Evolutionary conservation across 2,113 vertebrate genomes (phyloP).

Genomic region (Podarcis cretensis): DNA sequence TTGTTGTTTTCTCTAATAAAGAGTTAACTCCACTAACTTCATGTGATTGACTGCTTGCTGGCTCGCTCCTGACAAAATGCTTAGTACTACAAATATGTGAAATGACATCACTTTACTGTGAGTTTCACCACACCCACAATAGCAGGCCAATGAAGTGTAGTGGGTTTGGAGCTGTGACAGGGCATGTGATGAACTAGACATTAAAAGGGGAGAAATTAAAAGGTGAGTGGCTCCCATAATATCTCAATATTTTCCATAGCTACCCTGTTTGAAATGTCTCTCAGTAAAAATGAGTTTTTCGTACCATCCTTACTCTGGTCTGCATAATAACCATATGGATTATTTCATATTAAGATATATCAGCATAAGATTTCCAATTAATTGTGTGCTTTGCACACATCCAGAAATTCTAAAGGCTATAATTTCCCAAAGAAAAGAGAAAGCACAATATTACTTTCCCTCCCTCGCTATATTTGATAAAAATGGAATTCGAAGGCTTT

Average conservation of each 20-base stretch:
- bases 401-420: accelerated
- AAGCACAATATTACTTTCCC: not conserved
- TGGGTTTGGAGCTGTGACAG: not conserved
- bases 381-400: not conserved
- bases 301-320: not conserved
- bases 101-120: not conserved
- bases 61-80: not conserved
- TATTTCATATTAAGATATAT: not conserved
- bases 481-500: not conserved
- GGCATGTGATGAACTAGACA: too few relatives aligned
- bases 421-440: not conserved
- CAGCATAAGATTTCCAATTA: not conserved
- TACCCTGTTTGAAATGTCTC: not conserved
- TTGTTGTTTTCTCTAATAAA: too few relatives aligned
- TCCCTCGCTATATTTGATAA: not conserved
- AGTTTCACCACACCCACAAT: not conserved
- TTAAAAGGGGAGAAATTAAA: not conserved
- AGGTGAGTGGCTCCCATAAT: not conserved
- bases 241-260: not conserved
- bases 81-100: not conserved
- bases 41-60: too few relatives aligned
- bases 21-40: too few relatives aligned
- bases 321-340: not conserved
- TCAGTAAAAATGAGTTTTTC: not conserved
- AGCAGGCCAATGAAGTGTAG: not conserved